A percentile compares a stretch with the other conserved stretches of the same genome.
Evolutionary conservation across 1,140 invertebrate genomes (phyloP).

Genomic region (Drusus annulatus): DNA sequence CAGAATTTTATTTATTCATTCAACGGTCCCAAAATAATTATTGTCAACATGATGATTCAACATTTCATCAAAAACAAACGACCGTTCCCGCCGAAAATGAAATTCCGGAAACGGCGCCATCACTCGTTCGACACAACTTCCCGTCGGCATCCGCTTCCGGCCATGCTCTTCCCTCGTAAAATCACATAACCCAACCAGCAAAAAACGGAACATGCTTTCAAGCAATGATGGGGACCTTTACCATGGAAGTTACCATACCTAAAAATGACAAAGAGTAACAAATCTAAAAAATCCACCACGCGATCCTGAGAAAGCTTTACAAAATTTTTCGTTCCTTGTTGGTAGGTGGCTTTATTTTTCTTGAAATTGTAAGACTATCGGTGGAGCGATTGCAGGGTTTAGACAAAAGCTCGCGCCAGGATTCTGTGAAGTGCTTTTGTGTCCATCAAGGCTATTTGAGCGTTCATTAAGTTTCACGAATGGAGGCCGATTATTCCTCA

Average conservation of each 20-base stretch:
- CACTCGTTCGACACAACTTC: constrained; percentile 43
- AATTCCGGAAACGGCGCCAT: constrained; percentile 30
- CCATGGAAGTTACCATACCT: too few species aligned
- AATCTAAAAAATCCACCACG: too few species aligned
- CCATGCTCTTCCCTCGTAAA: constrained; percentile 41
- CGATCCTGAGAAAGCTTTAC: too few species aligned
- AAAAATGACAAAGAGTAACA: too few species aligned
- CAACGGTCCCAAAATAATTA: background rate
- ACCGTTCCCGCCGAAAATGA: constrained; percentile 23
- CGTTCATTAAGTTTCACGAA: constrained; percentile 55
- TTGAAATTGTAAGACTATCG: background rate
- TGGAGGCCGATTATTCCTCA: constrained; percentile 46
- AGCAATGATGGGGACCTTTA: background rate
- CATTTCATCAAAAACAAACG: constrained; percentile 37
- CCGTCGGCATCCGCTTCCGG: constrained; percentile 54
- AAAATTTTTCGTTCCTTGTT: background rate
- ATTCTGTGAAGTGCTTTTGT: constrained; percentile 36
- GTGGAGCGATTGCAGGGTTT: background rate
- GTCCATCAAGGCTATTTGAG: constrained; percentile 56
- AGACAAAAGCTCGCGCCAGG: constrained; percentile 11
- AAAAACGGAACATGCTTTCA: constrained; percentile 1
- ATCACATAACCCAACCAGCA: constrained; percentile 6
- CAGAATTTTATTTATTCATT: background rate
- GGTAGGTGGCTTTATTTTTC: background rate
- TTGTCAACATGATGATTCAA: constrained; percentile 32